phyloP scores from a whole-genome alignment of 2,797 vertebrate species.

The Hydrophis major region DNA sequence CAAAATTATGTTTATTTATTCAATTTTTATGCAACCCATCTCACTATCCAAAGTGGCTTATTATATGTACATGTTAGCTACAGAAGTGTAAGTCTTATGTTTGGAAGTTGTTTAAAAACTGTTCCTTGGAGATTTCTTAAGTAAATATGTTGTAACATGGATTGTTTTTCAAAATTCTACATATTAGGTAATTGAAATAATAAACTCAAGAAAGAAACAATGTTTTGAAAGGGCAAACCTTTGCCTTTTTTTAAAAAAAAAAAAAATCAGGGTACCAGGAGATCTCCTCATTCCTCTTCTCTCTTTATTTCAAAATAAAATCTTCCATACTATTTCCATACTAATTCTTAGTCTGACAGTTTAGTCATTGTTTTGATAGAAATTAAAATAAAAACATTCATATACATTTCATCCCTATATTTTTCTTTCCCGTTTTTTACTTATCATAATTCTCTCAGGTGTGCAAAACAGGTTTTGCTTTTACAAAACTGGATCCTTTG shows the following conservation, averaged over 20 bases:
- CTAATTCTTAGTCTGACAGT: background rate
- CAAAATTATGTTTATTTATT: background rate
- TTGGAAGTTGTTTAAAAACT: accelerated
- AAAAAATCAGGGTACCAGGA: background rate
- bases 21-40: background rate
- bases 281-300: background rate
- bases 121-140: background rate
- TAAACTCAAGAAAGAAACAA: constrained; percentile 4
- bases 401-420: no score
- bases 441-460: background rate
- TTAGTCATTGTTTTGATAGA: background rate
- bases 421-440: background rate
- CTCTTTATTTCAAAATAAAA: background rate
- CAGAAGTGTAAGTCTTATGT: background rate
- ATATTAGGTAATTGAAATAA: constrained; percentile 13
- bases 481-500: background rate
- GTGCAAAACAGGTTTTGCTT: background rate
- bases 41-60: background rate
- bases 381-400: background rate
- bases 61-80: background rate
- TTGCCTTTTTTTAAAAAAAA: background rate
- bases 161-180: background rate
- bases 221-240: constrained; percentile 25
- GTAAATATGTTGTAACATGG: background rate
- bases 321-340: background rate